phyloP scores from a whole-genome alignment of 2,888 invertebrate genomes.

The Uloborus plumipes region DNA sequence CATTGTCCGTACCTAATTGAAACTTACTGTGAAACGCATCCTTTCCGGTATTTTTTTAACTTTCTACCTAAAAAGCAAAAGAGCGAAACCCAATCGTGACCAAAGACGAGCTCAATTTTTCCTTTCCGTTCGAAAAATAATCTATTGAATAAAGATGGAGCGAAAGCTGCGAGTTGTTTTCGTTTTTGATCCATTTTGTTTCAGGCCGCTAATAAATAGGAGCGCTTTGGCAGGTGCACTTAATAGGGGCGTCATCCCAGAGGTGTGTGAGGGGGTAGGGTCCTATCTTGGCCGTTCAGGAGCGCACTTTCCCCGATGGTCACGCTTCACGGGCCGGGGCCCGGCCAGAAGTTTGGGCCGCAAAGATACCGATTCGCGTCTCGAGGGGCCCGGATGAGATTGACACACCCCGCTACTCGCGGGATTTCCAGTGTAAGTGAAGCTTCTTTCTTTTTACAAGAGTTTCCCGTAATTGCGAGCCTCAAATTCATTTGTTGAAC shows the following conservation, averaged over 20 bases:
- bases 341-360: slow-evolving; percentile 46
- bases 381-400: slow-evolving; percentile 41
- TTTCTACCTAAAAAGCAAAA: no score
- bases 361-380: slow-evolving; percentile 47
- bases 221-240: no score
- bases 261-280: slow-evolving; percentile 4
- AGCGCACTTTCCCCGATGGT: slow-evolving; percentile 52
- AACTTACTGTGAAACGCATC: no score
- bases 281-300: slow-evolving; percentile 60
- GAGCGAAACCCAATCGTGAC: no score
- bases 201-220: no score
- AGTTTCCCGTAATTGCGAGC: slow-evolving; percentile 61
- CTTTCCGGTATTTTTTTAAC: no score
- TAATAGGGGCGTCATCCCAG: not conserved
- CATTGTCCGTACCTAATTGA: no score
- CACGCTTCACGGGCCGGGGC: slow-evolving; percentile 58
- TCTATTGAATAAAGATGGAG: no score
- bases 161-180: no score
- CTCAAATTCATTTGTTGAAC: slow-evolving; percentile 64
- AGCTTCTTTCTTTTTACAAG: slow-evolving; percentile 62
- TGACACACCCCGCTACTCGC: slow-evolving; percentile 58
- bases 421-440: slow-evolving; percentile 55
- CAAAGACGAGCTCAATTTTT: no score
- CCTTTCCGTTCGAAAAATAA: no score
- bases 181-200: no score